These are phyloP conservation scores for Sebastolobus altivelis DNA, from an alignment of 2,797 vertebrate genomes.

Conservation along the genomic window DNA sequence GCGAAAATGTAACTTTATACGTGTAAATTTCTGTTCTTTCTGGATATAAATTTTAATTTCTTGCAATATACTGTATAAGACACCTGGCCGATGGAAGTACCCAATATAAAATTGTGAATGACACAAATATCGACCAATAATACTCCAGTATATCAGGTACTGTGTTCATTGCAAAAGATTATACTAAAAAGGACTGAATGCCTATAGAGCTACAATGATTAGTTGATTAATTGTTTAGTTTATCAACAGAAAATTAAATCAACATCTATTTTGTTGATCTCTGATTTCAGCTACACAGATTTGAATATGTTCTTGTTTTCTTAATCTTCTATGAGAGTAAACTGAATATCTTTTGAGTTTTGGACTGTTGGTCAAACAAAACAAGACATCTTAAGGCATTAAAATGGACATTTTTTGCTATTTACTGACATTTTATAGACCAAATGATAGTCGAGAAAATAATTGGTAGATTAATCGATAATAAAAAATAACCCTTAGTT, in stretches of 20 bases:
- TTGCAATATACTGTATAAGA: neutral
- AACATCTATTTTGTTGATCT: neutral
- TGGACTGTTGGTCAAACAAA: neutral
- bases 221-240: neutral
- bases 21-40: neutral
- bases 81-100: neutral
- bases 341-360: neutral
- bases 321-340: neutral
- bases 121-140: neutral
- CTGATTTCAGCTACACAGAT: neutral
- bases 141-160: neutral
- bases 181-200: neutral
- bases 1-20: neutral
- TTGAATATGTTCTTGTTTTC: neutral
- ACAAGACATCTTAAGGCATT: neutral
- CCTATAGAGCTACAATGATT: neutral
- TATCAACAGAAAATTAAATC: neutral
- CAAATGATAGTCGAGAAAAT: neutral
- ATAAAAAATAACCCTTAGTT: slow-evolving; percentile 18
- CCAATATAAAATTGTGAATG: neutral
- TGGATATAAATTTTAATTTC: neutral
- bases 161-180: neutral
- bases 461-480: neutral
- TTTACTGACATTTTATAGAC: slow-evolving; percentile 4
- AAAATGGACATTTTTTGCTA: neutral